Base-by-base conservation (phyloP, 2,797 vertebrate genomes). In the Passerculus sandwichensis region DNA sequence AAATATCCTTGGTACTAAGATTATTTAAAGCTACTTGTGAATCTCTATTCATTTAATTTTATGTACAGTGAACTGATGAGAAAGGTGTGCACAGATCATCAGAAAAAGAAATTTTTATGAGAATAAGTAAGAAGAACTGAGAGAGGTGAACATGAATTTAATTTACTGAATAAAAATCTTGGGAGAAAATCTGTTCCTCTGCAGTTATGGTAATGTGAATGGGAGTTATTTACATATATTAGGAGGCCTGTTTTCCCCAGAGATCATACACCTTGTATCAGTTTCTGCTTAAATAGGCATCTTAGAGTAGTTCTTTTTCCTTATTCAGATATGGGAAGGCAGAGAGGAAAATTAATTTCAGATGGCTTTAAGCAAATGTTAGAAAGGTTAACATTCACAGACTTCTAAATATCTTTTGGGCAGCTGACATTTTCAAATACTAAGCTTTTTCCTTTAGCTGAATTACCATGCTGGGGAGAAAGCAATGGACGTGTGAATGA, bases 291-390 rank as follows among this genome's bases (percentile, higher is more conserved):
- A 96, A 94, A 84, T 65, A 91, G 61, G 62, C 87, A 71, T 83
- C 91, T 94, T 94, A 82, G 62, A 88, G 77, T 61, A 85, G 29
- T 80, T 80, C 54, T 83, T 93, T 88, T 74, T 91, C 75, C 78
- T 78, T 83, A 78, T 93, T 89, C 94, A 93, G 83, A 92, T 73
- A 90, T 1, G 15, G 62, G 25, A 96, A 81, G 60, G 87, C 36
- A 88, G n/a, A 76, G 73, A 92, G 45, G 89, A 95, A 89, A 88
- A 95, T 97, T 97, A 97, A 97, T 98, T 98, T 97, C 91, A 93
- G 85, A 96, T 92, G 92, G 93, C 93, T 97, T 97, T 97, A 97
- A 97, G 96, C 89, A 97, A 97, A 97, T 97, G 91, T 96, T 97
- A 96, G 89, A 97, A 97, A 98, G 96, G 96, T 97, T 97, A 98